phyloP scores from a whole-genome alignment of 2,888 invertebrate species.

The Thymelicus lineola region DNA sequence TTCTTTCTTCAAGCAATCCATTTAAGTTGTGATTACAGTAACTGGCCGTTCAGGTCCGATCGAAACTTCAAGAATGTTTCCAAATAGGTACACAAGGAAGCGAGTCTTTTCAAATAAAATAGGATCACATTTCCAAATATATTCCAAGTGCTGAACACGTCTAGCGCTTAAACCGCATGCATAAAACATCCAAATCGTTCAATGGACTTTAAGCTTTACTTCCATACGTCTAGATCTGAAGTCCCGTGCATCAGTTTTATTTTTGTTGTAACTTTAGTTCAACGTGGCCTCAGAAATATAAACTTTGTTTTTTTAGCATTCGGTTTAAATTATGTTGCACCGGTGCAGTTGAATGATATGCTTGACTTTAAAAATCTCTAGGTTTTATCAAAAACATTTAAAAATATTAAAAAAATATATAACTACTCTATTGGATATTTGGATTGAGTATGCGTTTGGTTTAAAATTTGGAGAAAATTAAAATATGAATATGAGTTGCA shows the following conservation, averaged over 20 bases:
- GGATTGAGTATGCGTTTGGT: no score
- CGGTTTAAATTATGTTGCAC: conserved; percentile 13
- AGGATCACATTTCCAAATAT: conserved; percentile 25
- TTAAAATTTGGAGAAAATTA: no score
- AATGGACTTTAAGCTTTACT: conserved; percentile 7
- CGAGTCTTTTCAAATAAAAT: conserved; percentile 23
- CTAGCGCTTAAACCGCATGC: conserved; percentile 27
- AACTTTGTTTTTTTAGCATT: conserved; percentile 22
- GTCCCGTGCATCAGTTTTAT: not conserved
- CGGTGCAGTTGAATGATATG: not conserved
- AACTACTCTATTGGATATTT: no score
- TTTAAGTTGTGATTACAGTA: no score
- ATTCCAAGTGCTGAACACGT: conserved; percentile 28
- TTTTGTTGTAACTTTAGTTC: conserved; percentile 18
- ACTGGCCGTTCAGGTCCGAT: no score
- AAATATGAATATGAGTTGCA: no score
- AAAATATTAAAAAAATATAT: no score
- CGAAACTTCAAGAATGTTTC: not conserved
- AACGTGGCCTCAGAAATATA: conserved; percentile 7
- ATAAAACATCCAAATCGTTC: conserved; percentile 14
- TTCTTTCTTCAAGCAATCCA: no score
- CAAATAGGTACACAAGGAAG: not conserved
- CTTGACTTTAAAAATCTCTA: not conserved
- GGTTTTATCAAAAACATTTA: not conserved
- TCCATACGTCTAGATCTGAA: not conserved